Percentiles rank a stretch among this genome's conserved stretches.
These are phyloP conservation scores for Cydia splendana DNA, from an alignment of 1,140 invertebrate genomes.

Conservation along the genomic window DNA sequence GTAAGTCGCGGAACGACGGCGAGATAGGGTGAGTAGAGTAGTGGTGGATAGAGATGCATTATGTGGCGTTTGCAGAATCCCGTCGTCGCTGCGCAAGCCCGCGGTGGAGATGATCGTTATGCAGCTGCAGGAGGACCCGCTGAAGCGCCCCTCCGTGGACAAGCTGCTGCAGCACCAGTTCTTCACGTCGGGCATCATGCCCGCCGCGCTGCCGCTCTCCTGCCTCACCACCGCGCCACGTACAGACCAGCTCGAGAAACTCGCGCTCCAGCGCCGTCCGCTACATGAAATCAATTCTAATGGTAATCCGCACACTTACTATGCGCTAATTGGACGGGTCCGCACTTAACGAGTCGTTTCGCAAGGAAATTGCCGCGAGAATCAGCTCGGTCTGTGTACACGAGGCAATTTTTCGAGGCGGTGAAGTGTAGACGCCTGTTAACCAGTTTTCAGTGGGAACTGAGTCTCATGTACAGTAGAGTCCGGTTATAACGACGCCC, in stretches of 20 bases:
- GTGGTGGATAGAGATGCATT: not conserved
- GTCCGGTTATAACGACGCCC: too few species aligned
- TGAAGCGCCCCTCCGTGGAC: constrained; percentile 88
- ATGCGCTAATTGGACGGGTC: too few species aligned
- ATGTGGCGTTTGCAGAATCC: constrained; percentile 81
- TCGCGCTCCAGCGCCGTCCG: constrained; percentile 81
- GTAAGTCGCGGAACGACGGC: not conserved
- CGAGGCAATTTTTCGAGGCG: too few species aligned
- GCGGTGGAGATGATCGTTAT: constrained; percentile 91
- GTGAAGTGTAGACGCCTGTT: too few species aligned
- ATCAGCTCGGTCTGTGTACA: too few species aligned
- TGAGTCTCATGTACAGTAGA: too few species aligned
- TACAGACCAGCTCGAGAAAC: constrained; percentile 85
- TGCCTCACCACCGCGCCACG: constrained; percentile 96
- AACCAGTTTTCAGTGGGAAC: too few species aligned
- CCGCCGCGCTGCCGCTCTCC: constrained; percentile 90
- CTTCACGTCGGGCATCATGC: constrained; percentile 87
- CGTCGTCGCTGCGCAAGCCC: constrained; percentile 83
- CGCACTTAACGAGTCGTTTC: too few species aligned
- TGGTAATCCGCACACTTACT: constrained; percentile 39
- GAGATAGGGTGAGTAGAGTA: not conserved
- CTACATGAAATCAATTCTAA: constrained; percentile 84
- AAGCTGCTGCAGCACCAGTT: constrained; percentile 88
- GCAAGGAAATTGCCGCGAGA: too few species aligned
- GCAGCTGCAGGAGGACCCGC: constrained; percentile 92